Evolutionary conservation across 2,113 vertebrate genomes (phyloP).

Genomic region (Penelope pileata): DNA sequence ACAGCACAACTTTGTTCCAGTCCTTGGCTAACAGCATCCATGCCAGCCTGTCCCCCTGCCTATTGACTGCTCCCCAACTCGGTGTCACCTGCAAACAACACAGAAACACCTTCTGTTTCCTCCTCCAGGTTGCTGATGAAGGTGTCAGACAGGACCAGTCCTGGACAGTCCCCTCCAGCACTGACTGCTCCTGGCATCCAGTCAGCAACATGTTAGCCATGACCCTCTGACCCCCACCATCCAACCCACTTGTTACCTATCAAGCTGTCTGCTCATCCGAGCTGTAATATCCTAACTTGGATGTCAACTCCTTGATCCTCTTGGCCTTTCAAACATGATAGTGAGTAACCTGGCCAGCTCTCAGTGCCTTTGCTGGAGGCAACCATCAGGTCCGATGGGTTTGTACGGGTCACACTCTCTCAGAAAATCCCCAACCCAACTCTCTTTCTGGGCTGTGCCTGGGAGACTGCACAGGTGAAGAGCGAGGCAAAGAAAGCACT

Average conservation of each 20-base stretch:
- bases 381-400: background rate
- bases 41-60: background rate
- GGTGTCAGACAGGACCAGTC: background rate
- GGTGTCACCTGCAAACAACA: background rate
- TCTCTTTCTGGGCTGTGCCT: background rate
- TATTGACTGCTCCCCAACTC: fast-evolving
- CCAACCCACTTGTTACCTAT: background rate
- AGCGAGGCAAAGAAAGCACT: background rate
- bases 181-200: background rate
- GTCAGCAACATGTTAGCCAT: background rate
- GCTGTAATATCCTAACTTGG: background rate
- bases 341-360: background rate
- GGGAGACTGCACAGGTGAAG: background rate
- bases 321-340: background rate
- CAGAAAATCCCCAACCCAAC: background rate
- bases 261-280: background rate
- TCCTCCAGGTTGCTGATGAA: background rate
- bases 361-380: background rate
- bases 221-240: background rate
- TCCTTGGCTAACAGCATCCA: background rate
- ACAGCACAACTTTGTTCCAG: background rate
- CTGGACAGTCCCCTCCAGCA: background rate
- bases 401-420: fast-evolving
- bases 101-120: background rate
- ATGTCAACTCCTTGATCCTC: background rate